Conservation (phyloP, 2,888 invertebrate genomes). For the Apodemia mormo region DNA sequence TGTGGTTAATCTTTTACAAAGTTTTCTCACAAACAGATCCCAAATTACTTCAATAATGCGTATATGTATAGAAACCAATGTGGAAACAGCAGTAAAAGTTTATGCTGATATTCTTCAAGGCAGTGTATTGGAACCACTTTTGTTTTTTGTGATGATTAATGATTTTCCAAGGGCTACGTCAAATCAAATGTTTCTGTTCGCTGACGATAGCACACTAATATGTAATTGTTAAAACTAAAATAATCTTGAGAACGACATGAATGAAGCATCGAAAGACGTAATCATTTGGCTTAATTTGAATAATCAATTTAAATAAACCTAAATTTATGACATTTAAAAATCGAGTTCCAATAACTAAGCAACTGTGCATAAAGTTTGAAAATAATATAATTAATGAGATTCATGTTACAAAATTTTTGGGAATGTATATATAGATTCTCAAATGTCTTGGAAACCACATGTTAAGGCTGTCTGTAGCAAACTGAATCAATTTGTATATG, state of each 20-base stretch:
- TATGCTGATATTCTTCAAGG: background rate
- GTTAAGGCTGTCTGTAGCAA: background rate
- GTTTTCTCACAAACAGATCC: no score
- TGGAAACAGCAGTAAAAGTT: no score
- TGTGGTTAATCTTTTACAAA: no score
- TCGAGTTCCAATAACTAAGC: no score
- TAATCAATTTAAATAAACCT: background rate
- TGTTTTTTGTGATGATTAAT: background rate
- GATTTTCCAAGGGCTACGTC: background rate
- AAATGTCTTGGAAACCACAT: conserved; percentile 1
- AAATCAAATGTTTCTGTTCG: no score
- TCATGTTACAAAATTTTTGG: background rate
- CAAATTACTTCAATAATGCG: no score
- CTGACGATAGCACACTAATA: no score
- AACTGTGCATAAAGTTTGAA: no score
- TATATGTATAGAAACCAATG: no score
- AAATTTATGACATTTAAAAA: no score
- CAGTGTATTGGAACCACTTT: background rate
- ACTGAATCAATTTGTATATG: background rate
- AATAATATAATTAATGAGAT: background rate
- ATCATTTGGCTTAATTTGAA: background rate
- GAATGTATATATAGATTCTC: background rate
- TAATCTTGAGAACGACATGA: background rate
- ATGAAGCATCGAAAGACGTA: background rate
- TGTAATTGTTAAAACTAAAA: no score